phyloP scores from a whole-genome alignment of 2,888 invertebrate species.

The Tolmerus cingulatus region DNA sequence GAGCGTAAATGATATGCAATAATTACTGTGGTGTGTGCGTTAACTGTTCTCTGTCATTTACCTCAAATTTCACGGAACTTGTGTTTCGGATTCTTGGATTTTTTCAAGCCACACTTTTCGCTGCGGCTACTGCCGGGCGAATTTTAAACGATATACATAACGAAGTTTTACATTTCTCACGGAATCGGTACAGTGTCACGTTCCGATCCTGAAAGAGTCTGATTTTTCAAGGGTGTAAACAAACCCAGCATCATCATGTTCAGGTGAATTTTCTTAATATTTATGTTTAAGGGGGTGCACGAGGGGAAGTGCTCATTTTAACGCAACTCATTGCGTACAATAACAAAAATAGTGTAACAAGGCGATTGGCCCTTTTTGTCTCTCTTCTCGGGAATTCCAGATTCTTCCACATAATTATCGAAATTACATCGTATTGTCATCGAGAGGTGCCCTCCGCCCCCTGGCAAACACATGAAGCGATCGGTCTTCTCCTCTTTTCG shows the following conservation, averaged over 20 bases:
- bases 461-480: background rate
- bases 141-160: background rate
- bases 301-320: background rate
- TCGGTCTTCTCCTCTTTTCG: background rate
- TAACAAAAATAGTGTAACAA: background rate
- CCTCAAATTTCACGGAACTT: slow-evolving; percentile 34
- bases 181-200: background rate
- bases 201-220: background rate
- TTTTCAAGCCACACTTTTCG: background rate
- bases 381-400: background rate
- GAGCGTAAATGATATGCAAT: slow-evolving; percentile 34
- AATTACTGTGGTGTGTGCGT: slow-evolving; percentile 36
- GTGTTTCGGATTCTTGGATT: background rate
- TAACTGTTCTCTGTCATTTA: slow-evolving; percentile 38
- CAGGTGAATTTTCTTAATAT: background rate
- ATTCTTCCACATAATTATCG: background rate
- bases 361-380: background rate
- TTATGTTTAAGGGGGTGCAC: background rate
- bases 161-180: background rate
- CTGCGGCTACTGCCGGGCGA: background rate
- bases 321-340: background rate
- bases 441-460: background rate
- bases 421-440: background rate
- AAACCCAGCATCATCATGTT: background rate
- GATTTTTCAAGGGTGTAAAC: background rate